Evolutionary conservation across 2,797 vertebrate species (phyloP).

Genomic region (Semaprochilodus insignis): DNA sequence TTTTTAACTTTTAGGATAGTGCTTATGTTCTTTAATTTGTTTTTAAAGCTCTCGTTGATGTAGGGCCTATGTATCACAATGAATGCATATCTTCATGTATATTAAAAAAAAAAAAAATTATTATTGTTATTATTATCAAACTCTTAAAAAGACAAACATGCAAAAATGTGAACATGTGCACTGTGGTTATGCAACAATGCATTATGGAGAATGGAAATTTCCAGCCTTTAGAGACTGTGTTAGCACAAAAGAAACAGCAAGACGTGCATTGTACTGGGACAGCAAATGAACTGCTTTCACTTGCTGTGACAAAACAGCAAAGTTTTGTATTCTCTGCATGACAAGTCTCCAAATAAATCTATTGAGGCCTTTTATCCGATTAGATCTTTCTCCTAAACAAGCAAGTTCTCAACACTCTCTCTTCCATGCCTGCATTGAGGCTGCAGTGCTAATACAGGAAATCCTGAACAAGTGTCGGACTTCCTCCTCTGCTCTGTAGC

Average conservation of each 20-base stretch:
- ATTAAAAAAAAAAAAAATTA: too few relatives aligned
- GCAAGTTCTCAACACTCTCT: not conserved
- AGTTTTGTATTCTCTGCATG: not conserved
- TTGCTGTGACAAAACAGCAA: not conserved
- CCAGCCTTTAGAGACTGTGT: not conserved
- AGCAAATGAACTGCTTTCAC: not conserved
- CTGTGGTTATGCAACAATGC: too few relatives aligned
- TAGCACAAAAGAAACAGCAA: not conserved
- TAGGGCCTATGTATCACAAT: too few relatives aligned
- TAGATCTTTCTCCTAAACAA: not conserved
- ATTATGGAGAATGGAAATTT: too few relatives aligned
- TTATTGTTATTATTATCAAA: too few relatives aligned
- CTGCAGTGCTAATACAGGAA: conserved; percentile 72
- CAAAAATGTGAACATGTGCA: too few relatives aligned
- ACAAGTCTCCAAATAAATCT: not conserved
- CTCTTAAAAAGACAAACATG: too few relatives aligned
- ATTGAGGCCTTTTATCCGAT: not conserved
- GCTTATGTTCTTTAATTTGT: too few relatives aligned
- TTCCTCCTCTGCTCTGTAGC: conserved; percentile 63
- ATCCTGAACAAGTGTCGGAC: conserved; percentile 74
- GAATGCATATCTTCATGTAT: too few relatives aligned
- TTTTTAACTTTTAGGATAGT: too few relatives aligned
- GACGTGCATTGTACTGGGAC: not conserved
- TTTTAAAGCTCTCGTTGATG: too few relatives aligned
- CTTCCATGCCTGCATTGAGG: not conserved